These are phyloP conservation scores for Frankliniella intonsa DNA, from an alignment of 2,888 invertebrate genomes.

Conservation along the genomic window DNA sequence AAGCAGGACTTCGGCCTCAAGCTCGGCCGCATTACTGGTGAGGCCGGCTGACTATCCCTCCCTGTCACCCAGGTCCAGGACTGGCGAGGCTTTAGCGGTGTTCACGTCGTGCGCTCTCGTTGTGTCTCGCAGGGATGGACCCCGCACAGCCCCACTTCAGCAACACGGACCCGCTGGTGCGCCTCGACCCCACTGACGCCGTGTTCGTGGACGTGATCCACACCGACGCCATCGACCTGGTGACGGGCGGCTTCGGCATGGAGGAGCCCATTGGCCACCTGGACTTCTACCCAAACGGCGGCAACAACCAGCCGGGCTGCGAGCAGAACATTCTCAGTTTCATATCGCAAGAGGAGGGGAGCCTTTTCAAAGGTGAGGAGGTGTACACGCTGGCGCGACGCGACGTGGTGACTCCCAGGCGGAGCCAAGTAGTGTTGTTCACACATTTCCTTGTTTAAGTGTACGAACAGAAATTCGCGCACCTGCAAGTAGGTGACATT, in stretches of 20 bases:
- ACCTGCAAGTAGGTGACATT: too few relatives aligned
- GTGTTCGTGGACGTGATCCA: slow-evolving; percentile 86
- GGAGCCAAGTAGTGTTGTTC: not conserved
- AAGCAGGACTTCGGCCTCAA: slow-evolving; percentile 63
- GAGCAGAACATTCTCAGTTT: slow-evolving; percentile 57
- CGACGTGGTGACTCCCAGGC: too few relatives aligned
- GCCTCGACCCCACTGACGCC: slow-evolving; percentile 82
- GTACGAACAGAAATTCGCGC: not conserved
- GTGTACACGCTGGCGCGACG: not conserved
- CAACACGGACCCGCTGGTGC: slow-evolving; percentile 70
- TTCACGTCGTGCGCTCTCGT: not conserved
- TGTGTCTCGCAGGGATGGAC: slow-evolving; percentile 58
- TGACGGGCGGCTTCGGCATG: slow-evolving; percentile 56
- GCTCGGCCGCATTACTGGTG: slow-evolving; percentile 74
- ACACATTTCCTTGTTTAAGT: not conserved
- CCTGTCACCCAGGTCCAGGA: too few relatives aligned
- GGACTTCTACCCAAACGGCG: slow-evolving; percentile 90
- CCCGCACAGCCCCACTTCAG: slow-evolving; percentile 90
- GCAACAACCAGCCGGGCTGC: slow-evolving; percentile 72
- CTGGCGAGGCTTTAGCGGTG: too few relatives aligned
- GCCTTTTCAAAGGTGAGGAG: slow-evolving; percentile 54
- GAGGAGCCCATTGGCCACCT: slow-evolving; percentile 70
- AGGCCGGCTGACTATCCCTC: too few relatives aligned
- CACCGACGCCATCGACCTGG: slow-evolving; percentile 75
- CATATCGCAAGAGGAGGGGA: slow-evolving; percentile 59